Percentiles rank a stretch among this genome's conserved stretches.
phyloP scores from a whole-genome alignment of 2,113 vertebrate species.

The Oncorhynchus mykiss region DNA sequence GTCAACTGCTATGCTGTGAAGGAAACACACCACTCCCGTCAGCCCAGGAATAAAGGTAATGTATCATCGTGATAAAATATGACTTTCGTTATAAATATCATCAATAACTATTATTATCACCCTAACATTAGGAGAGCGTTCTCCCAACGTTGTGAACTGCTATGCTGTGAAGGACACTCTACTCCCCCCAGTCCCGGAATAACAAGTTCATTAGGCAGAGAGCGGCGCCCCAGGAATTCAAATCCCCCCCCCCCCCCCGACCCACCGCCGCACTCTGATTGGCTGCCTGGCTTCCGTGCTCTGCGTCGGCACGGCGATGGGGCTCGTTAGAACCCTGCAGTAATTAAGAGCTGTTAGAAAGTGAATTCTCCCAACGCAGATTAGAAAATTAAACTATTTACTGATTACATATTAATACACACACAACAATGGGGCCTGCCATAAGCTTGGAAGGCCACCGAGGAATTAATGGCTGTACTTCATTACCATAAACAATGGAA shows the following conservation, averaged over 20 bases:
- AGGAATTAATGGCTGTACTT: slow-evolving; percentile 99
- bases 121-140: slow-evolving; percentile 38
- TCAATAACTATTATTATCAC: slow-evolving; percentile 24
- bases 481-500: slow-evolving; percentile 99
- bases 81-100: too few relatives aligned
- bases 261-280: slow-evolving; percentile 82
- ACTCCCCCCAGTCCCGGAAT: slow-evolving; percentile 90
- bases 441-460: slow-evolving; percentile 99
- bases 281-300: slow-evolving; percentile 76
- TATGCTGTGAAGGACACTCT: slow-evolving; percentile 84
- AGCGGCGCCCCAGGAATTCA: slow-evolving; percentile 90
- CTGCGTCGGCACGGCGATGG: slow-evolving; percentile 81
- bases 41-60: too few relatives aligned
- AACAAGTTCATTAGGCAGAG: slow-evolving; percentile 98
- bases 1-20: too few relatives aligned
- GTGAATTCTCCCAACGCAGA: slow-evolving; percentile 99
- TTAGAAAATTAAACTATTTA: slow-evolving; percentile 99
- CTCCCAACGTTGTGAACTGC: slow-evolving; percentile 38
- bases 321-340: slow-evolving; percentile 99
- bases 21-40: too few relatives aligned
- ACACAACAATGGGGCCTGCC: slow-evolving; percentile 99
- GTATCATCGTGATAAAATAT: too few relatives aligned
- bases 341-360: slow-evolving; percentile 99
- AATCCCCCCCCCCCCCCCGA: slow-evolving; percentile 85
- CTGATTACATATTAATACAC: slow-evolving; percentile 99